Base-by-base conservation (phyloP, 2,113 vertebrate genomes). In the Theropithecus gelada region DNA sequence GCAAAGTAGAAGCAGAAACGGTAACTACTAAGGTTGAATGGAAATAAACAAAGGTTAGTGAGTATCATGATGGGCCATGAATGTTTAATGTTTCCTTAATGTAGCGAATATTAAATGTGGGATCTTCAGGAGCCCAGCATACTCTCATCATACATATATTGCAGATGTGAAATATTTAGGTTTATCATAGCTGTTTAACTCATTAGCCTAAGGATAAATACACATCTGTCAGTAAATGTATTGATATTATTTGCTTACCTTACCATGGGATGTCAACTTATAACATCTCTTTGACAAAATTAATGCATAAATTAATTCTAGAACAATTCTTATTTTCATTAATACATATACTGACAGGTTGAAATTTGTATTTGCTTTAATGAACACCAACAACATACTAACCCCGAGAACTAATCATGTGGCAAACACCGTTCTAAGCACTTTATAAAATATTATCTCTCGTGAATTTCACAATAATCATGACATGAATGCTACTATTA, bases 31-130 rank as follows among this genome's bases (percentile, higher is more conserved):
- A 91, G 25, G 45, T 52, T 88, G 68, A 94, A 85, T 3, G 35
- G 79, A 88, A 88, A 95, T 72, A 88, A 86, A 61, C 30, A 88
- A 72, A 97, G 45, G 89, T 97, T 93, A 94, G 72, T 84, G 90
- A 80, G 18, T n/a, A 55, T 61, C 22, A 68, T 52, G 70, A 94
- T 23, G 22, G 18, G 18, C 35, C 38, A 78, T 93, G 82, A 82
- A 95, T 96, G 23, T 83, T 96, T 95, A 93, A 93, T 80, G 40
- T 68, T 79, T 82, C 35, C 40, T 93, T 90, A 90, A 86, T 40
- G 48, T 25, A 79, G 20, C 2, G 27, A 85, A 80, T 79, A 55
- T 32, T 81, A 48, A 94, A 72, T 75, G 48, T n/a, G 14, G 61
- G n/a, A 35, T 87, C 38, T 90, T 81, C 27, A 79, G 64, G 52